phyloP scores from a whole-genome alignment of 2,797 vertebrate species.

The Danio tinwini region DNA sequence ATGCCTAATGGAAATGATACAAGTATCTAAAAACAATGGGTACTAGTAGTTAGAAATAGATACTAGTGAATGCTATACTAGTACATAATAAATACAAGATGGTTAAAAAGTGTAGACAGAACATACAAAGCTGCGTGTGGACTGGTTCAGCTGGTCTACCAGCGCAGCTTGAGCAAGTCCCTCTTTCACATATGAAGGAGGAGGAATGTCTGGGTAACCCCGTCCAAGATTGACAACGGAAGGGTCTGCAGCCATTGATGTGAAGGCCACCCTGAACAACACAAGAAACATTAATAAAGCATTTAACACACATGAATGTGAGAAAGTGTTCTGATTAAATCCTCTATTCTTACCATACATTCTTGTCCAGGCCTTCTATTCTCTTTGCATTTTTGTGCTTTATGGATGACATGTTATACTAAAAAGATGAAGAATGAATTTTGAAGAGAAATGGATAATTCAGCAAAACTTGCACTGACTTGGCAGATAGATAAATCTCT shows the following conservation, averaged over 20 bases:
- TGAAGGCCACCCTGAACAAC: constrained; percentile 86
- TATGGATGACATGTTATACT: constrained; percentile 73
- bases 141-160: constrained; percentile 90
- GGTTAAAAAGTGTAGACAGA: neutral
- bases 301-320: neutral
- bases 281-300: neutral
- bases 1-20: no score
- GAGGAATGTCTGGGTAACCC: constrained; percentile 90
- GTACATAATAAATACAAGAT: neutral
- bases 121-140: constrained; percentile 94
- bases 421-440: constrained; percentile 49
- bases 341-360: constrained; percentile 86
- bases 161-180: constrained; percentile 81
- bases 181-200: constrained; percentile 88
- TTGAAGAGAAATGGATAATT: neutral
- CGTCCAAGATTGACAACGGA: constrained; percentile 93
- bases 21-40: no score
- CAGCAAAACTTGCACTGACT: constrained; percentile 74
- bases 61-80: no score
- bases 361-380: constrained; percentile 92
- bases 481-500: constrained; percentile 74
- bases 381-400: constrained; percentile 87
- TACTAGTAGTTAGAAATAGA: no score
- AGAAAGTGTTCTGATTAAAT: neutral
- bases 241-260: constrained; percentile 87